Base-by-base conservation (phyloP, 2,113 vertebrate species). In the Ictidomys tridecemlineatus region DNA sequence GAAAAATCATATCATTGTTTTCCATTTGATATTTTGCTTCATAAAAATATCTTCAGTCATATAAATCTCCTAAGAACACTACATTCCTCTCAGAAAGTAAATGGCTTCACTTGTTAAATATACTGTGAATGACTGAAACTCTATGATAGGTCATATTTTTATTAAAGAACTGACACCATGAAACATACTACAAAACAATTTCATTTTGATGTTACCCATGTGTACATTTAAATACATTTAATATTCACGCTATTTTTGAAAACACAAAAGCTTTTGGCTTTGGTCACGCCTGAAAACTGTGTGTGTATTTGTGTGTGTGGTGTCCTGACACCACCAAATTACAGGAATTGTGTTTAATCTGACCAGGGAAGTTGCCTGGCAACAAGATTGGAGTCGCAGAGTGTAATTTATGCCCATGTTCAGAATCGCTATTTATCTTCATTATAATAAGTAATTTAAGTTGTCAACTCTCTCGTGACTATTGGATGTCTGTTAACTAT, bases 381-480 rank as follows among this genome's bases (percentile, higher is more conserved):
- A 99, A 99, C 99, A 97, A 92, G 63, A 97, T 98, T 97, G 97
- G 80, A 98, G 97, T 97, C 96, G 93, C 39, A n/a, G 85, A 92
- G 77, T 97, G 39, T 88, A 96, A 24, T 85, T 96, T 95, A 73
- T 91, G n/a, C 97, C 94, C 78, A 74, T 98, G 90, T 97, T 95
- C 98, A 96, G 94, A 97, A 97, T 97, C 84, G 85, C 37, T 97
- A 98, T 99, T 98, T 98, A 94, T 99, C 98, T 99, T 98, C 98
- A 99, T 98, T 99, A 99, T 94, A 98, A 82, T 95, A 95, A 98
- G 85, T 94, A 98, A 98, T 98, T 98, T 98, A 96, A 96, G 82
- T 97, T 99, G 97, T 98, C 98, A 98, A 91, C 85, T 97, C 93
- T 98, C 96, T 96, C 96, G 96, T 98, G 97, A 98, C 98, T 95